Evolutionary conservation across 2,888 invertebrate species (phyloP).

Genomic region (Pristionchus maxplancki): DNA sequence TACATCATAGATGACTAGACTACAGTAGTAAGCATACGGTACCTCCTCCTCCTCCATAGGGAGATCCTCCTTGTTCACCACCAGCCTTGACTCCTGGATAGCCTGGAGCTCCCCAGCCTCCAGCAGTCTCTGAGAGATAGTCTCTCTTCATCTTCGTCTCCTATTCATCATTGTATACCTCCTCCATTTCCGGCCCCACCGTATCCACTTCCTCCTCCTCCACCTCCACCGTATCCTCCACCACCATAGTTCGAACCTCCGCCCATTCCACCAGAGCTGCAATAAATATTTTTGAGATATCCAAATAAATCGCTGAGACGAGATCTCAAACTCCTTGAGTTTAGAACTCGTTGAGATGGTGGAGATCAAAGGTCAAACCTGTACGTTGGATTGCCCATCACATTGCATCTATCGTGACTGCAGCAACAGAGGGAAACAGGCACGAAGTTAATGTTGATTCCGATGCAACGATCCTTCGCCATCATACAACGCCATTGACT

Average conservation of each 20-base stretch:
- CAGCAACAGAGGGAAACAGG: conserved; percentile 74
- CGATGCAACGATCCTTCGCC: conserved; percentile 70
- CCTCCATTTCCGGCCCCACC: conserved; percentile 10
- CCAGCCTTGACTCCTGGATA: conserved; percentile 44
- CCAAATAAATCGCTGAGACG: not conserved
- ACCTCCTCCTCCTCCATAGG: conserved; percentile 37
- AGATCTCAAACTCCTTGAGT: not conserved
- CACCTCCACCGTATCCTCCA: conserved; percentile 48
- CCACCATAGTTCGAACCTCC: conserved; percentile 51
- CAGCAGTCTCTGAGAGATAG: not conserved
- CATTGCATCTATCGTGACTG: conserved; percentile 70
- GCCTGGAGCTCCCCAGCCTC: conserved; percentile 45
- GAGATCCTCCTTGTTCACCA: conserved; percentile 41
- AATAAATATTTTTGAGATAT: not conserved
- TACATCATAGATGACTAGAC: not conserved
- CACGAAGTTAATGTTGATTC: conserved; percentile 70
- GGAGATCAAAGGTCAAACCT: conserved; percentile 11
- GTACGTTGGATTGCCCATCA: conserved; percentile 57
- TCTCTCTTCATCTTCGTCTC: too few species aligned
- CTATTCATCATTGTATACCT: not conserved
- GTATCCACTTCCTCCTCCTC: conserved; percentile 26
- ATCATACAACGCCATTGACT: conserved; percentile 55
- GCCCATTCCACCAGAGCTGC: conserved; percentile 49
- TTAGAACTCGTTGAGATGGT: not conserved
- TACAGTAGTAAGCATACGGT: not conserved